Conservation (phyloP, 2,113 vertebrate genomes). For the Aldabrachelys gigantea region DNA sequence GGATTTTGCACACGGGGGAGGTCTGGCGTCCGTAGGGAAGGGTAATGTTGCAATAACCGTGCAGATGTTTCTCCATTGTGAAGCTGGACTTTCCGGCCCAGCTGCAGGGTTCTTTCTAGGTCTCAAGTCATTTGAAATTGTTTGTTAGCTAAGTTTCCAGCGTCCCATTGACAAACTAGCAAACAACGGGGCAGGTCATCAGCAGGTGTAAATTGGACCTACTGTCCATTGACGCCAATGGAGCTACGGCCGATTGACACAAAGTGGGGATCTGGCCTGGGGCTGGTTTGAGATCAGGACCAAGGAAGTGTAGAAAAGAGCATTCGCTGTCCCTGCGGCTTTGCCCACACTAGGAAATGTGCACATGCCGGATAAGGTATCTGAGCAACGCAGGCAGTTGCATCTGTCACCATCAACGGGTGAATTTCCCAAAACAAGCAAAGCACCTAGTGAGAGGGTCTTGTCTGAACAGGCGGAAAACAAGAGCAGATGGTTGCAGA, state of each 20-base stretch:
- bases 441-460: neutral
- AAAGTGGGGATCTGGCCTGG: too few species aligned
- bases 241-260: neutral
- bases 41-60: too few species aligned
- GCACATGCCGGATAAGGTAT: neutral
- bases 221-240: too few species aligned
- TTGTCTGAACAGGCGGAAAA: neutral
- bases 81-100: too few species aligned
- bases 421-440: neutral
- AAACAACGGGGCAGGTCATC: neutral
- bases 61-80: too few species aligned
- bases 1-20: too few species aligned
- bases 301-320: neutral
- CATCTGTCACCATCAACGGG: neutral
- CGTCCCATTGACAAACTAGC: neutral
- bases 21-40: too few species aligned
- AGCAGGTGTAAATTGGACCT: neutral
- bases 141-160: neutral
- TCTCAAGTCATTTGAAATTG: neutral
- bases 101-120: too few species aligned
- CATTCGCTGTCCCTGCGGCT: neutral
- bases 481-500: neutral
- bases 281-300: neutral
- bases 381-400: neutral
- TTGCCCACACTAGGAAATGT: neutral